Conservation (phyloP, 2,113 vertebrate species). For the Pterocles orientalis region DNA sequence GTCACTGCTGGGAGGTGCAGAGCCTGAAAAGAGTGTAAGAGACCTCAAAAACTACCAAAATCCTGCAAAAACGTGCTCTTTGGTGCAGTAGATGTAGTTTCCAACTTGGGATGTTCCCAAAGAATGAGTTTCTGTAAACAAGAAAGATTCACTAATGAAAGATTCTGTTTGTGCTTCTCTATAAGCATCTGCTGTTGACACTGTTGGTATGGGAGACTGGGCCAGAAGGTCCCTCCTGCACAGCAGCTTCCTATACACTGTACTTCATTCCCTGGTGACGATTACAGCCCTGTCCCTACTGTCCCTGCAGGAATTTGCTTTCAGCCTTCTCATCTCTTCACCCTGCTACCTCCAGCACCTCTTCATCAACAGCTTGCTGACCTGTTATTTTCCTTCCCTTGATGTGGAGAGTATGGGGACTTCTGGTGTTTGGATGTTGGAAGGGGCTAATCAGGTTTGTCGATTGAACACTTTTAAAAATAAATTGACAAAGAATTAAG, state of each 20-base stretch:
- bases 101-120: background rate
- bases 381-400: background rate
- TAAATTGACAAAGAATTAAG: background rate
- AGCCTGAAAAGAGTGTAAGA: background rate
- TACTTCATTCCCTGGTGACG: background rate
- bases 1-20: background rate
- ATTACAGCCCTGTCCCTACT: rapidly evolving
- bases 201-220: background rate
- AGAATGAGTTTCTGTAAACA: background rate
- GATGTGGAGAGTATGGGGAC: background rate
- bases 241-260: rapidly evolving
- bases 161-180: background rate
- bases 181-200: background rate
- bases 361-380: background rate
- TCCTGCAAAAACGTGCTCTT: background rate
- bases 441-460: background rate
- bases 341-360: background rate
- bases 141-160: background rate
- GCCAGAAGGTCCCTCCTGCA: background rate
- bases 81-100: background rate
- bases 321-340: background rate
- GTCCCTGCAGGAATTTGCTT: background rate
- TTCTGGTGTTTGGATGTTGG: background rate
- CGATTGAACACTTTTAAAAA: background rate
- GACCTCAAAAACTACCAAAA: background rate